Conservation (phyloP, 2,113 vertebrate genomes). For the Helogale parvula region DNA sequence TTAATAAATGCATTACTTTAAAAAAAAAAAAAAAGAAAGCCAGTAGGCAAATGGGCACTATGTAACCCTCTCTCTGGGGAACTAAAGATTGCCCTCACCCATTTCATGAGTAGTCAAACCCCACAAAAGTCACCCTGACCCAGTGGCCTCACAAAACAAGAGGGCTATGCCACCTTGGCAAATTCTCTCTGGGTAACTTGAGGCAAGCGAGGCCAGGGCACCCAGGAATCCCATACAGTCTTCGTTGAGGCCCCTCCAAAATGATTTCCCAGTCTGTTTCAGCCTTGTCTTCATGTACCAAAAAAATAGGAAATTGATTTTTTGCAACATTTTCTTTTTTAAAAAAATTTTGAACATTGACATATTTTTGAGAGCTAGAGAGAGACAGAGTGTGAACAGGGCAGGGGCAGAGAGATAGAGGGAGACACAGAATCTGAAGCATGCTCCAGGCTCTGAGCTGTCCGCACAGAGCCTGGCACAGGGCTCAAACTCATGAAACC, state of each 20-base stretch:
- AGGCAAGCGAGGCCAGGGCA: not conserved
- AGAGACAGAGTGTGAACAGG: too few relatives aligned
- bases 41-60: not conserved
- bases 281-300: not conserved
- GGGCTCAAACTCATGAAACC: too few relatives aligned
- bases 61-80: not conserved
- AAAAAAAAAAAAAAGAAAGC: too few relatives aligned
- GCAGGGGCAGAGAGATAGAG: too few relatives aligned
- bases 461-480: too few relatives aligned
- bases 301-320: not conserved
- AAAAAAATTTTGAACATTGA: too few relatives aligned
- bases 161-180: not conserved
- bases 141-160: not conserved
- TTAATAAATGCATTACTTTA: not conserved
- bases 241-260: not conserved
- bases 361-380: too few relatives aligned
- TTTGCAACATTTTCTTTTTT: not conserved
- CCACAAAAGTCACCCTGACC: not conserved
- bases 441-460: too few relatives aligned
- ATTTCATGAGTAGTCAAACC: slow-evolving; percentile 9
- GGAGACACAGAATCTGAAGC: too few relatives aligned
- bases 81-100: not conserved
- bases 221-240: not conserved
- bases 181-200: not conserved
- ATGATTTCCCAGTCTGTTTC: not conserved